Base-by-base conservation (phyloP, 1,140 invertebrate species). In the Apis laboriosa region DNA sequence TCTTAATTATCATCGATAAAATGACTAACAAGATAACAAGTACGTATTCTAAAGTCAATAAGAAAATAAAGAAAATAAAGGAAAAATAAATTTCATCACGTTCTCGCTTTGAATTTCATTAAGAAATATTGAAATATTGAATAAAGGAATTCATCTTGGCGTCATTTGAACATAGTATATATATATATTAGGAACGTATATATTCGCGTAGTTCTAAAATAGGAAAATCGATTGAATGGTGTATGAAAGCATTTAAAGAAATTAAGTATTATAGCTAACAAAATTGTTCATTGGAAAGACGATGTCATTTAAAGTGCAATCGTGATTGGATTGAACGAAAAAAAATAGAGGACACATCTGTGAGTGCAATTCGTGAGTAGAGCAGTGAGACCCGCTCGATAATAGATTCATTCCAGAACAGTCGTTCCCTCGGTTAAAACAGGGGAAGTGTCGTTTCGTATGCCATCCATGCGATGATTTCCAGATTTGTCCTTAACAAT, bases 361-460 rank as follows among this genome's bases (percentile, higher is more conserved):
- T 1, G 34, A 74, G 11, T 17, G n/a, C 67, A 17, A 34, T 15
- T 82, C 74, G 74, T 77, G 64, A 55, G 64, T 66, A 67, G 73
- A 43, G 21, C 43, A 13, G 24, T 55, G 64, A n/a, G 77, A 81
- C 55, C 4, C 7, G 74, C 53, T 55, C 60, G 73, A 82, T 82
- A 82, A 82, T 82, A 34, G 80, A 68, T 49, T 72, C 71, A 24
- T 64, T 70, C 80, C 24, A 67, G 72, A 58, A 75, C 55, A 56
- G 43, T 70, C 64, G 80, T 60, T 77, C 64, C 15, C 49, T 77
- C 34, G 56, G 55, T 76, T 67, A 67, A 63, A 66, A 58, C 24
- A 9, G 13, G 72, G 15, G 34, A 76, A 61, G 19, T 15, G 21
- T 24, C 24, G 67, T 77, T 77, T 76, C 56, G 17, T 12, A 19